phyloP scores from a whole-genome alignment of 2,113 vertebrate species.

The Pelmatolapia mariae region DNA sequence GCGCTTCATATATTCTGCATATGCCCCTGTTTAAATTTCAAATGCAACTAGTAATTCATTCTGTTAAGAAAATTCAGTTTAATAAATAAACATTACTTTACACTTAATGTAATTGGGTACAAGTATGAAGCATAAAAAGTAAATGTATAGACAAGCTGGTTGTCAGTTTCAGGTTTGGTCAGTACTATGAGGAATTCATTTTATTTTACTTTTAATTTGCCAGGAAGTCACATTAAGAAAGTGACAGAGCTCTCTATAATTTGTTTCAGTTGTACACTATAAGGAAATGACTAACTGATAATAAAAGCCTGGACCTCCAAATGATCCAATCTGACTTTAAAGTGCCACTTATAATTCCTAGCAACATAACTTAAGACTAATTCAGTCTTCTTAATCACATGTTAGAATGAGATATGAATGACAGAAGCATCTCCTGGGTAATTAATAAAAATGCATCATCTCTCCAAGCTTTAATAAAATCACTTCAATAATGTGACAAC shows the following conservation, averaged over 20 bases:
- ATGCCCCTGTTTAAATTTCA: neutral
- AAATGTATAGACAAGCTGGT: neutral
- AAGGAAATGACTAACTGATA: neutral
- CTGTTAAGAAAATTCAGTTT: neutral
- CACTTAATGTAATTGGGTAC: neutral
- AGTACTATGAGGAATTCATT: neutral
- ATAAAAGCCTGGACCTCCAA: neutral
- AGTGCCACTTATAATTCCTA: neutral
- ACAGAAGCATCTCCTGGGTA: neutral
- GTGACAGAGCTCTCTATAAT: neutral
- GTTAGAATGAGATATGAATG: neutral
- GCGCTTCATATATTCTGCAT: neutral
- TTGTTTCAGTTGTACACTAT: neutral
- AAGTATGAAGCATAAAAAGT: neutral
- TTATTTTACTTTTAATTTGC: neutral
- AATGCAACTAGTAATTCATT: neutral
- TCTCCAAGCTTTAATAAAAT: neutral
- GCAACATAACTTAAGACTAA: neutral
- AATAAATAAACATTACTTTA: neutral
- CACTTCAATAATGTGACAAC: neutral
- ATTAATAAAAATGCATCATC: neutral
- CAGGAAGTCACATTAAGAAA: neutral
- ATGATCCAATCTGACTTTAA: neutral
- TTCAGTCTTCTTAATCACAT: neutral
- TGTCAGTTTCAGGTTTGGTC: neutral